These are phyloP conservation scores for Pithecia hirsuta DNA, from an alignment of 2,797 vertebrate species.

Conservation along the genomic window DNA sequence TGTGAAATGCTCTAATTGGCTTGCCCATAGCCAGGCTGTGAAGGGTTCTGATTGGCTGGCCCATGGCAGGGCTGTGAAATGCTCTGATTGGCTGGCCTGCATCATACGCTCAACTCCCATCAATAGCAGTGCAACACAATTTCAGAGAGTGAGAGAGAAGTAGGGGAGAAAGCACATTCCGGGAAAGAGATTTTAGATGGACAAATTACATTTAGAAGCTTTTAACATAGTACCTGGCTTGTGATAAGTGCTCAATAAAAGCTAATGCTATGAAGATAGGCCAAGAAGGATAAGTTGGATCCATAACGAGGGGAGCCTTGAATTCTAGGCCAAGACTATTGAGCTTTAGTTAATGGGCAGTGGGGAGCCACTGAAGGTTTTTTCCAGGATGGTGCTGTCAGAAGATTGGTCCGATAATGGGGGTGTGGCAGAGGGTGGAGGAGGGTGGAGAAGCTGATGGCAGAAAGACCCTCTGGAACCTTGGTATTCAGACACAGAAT, in stretches of 20 bases:
- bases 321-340: background rate
- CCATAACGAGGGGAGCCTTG: background rate
- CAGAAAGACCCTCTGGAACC: background rate
- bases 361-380: background rate
- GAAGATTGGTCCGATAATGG: background rate
- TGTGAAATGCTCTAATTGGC: background rate
- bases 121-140: background rate
- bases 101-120: background rate
- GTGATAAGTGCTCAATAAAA: background rate
- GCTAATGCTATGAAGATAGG: background rate
- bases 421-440: background rate
- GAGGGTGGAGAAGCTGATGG: background rate
- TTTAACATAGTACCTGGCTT: background rate
- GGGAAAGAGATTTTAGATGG: background rate
- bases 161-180: rapidly evolving
- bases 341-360: background rate
- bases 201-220: background rate
- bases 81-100: background rate
- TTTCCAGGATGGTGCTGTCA: background rate
- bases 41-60: too few relatives aligned
- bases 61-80: rapidly evolving
- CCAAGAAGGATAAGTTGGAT: background rate
- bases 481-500: background rate
- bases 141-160: background rate
- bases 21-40: background rate